Evolutionary conservation across 2,888 invertebrate species (phyloP).

Genomic region (Homarus gammarus): DNA sequence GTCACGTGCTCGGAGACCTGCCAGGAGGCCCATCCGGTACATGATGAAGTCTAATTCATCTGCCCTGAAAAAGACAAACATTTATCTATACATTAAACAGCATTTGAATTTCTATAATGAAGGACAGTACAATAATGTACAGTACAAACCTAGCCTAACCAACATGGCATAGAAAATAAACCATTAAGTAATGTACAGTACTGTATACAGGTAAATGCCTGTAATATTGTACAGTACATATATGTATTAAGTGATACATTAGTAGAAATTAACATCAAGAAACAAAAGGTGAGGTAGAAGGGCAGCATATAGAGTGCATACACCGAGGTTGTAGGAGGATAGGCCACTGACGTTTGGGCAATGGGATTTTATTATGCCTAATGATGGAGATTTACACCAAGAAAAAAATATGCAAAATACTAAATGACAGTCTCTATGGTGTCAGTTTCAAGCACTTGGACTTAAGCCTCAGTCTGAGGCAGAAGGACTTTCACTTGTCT

Average conservation of each 20-base stretch:
- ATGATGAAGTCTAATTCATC: constrained; percentile 92
- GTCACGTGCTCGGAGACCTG: constrained; percentile 90
- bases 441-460: not conserved
- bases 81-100: not conserved
- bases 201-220: not conserved
- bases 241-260: too few species aligned
- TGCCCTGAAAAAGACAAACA: constrained; percentile 89
- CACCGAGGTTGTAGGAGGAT: too few species aligned
- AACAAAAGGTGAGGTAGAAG: too few species aligned
- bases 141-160: not conserved
- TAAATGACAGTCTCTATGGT: too few species aligned
- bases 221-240: too few species aligned
- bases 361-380: too few species aligned
- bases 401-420: too few species aligned
- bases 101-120: not conserved
- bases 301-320: too few species aligned
- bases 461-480: not conserved
- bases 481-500: not conserved
- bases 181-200: not conserved
- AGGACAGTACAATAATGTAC: not conserved
- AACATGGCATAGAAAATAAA: not conserved
- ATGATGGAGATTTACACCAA: too few species aligned
- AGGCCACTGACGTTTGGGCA: too few species aligned
- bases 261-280: too few species aligned
- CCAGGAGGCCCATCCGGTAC: constrained; percentile 95